Conservation (phyloP, 92 coral and sea anemone genomes). For the Zoanthus sociatus region DNA sequence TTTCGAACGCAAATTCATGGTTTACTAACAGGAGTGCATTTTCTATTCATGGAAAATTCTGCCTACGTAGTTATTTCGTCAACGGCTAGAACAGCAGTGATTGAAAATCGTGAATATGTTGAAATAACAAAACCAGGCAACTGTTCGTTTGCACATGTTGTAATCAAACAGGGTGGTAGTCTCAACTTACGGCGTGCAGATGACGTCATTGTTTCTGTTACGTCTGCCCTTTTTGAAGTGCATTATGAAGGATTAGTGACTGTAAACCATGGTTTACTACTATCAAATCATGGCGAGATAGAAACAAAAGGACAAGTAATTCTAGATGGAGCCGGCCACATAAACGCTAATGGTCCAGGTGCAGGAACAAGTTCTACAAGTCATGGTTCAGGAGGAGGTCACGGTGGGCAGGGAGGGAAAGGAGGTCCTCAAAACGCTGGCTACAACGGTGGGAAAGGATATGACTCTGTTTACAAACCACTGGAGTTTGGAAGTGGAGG, state of each 20-base stretch:
- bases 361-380: constrained; percentile 47
- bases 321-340: constrained; percentile 69
- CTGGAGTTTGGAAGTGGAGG: constrained; percentile 74
- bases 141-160: constrained; percentile 64
- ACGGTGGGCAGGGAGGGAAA: constrained; percentile 74
- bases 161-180: constrained; percentile 69
- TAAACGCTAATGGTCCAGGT: constrained; percentile 59
- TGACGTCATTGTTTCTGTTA: constrained; percentile 64
- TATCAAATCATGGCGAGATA: constrained; percentile 65
- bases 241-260: constrained; percentile 66
- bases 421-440: constrained; percentile 36
- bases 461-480: constrained; percentile 75
- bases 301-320: constrained; percentile 64
- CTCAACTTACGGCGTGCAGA: constrained; percentile 63
- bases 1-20: constrained; percentile 69
- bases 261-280: constrained; percentile 69
- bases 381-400: constrained; percentile 75
- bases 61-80: constrained; percentile 61
- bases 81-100: constrained; percentile 72
- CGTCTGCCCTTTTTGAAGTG: constrained; percentile 71
- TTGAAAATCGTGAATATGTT: constrained; percentile 75
- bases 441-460: constrained; percentile 54
- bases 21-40: constrained; percentile 70
- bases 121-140: constrained; percentile 72
- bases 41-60: constrained; percentile 63